Evolutionary conservation across 2,888 invertebrate genomes (phyloP).

Genomic region (Selenia dentaria): DNA sequence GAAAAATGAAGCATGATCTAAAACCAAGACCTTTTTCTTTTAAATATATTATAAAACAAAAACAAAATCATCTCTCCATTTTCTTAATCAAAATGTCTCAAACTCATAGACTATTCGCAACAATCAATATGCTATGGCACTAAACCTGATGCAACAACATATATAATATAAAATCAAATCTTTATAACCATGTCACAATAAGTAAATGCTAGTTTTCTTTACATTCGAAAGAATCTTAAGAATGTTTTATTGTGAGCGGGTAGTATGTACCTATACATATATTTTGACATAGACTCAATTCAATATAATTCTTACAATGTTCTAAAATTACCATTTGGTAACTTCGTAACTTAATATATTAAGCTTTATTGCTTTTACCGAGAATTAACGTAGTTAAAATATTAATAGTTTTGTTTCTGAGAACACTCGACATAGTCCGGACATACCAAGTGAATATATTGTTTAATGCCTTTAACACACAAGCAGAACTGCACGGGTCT

Average conservation of each 20-base stretch:
- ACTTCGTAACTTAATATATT: slow-evolving; percentile 8
- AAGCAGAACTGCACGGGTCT: no score
- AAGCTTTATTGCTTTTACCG: slow-evolving; percentile 19
- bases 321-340: slow-evolving; percentile 24
- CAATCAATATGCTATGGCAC: slow-evolving; percentile 31
- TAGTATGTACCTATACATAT: neutral
- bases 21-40: slow-evolving; percentile 34
- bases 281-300: neutral
- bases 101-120: slow-evolving; percentile 6
- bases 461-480: no score
- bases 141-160: slow-evolving; percentile 14
- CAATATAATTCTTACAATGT: slow-evolving; percentile 5
- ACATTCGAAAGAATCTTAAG: neutral
- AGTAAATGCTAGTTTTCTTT: neutral
- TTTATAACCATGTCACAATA: slow-evolving; percentile 3
- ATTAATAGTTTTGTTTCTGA: neutral
- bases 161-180: neutral
- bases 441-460: neutral
- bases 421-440: neutral
- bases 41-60: slow-evolving; percentile 40
- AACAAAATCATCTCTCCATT: slow-evolving; percentile 41
- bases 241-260: slow-evolving; percentile 1
- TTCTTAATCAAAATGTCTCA: slow-evolving; percentile 27
- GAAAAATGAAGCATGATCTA: slow-evolving; percentile 40
- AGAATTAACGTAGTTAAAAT: slow-evolving; percentile 18